Evolutionary conservation across 1,140 invertebrate species (phyloP).

Genomic region (Brachystomella parvula): DNA sequence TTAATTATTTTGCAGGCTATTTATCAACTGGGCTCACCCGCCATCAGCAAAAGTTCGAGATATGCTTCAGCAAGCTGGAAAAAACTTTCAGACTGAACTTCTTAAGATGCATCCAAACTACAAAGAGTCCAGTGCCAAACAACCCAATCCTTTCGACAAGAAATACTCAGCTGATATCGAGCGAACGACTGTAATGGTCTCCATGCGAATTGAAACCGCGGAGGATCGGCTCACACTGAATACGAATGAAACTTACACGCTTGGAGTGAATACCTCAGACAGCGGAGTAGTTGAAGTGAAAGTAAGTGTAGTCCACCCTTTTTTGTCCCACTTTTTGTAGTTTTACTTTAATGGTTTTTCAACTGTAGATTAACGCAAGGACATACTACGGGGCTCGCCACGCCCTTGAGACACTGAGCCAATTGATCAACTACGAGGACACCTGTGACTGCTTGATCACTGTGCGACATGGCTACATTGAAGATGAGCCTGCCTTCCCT

Average conservation of each 20-base stretch:
- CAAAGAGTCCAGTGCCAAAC: slow-evolving; percentile 25
- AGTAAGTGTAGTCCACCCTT: slow-evolving; percentile 38
- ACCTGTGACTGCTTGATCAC: slow-evolving; percentile 36
- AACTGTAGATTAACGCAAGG: slow-evolving; percentile 48
- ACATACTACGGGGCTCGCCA: slow-evolving; percentile 67
- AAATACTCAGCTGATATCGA: slow-evolving; percentile 38
- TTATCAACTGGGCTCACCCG: slow-evolving; percentile 38
- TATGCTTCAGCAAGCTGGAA: slow-evolving; percentile 38
- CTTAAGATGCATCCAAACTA: slow-evolving; percentile 38
- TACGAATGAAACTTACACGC: slow-evolving; percentile 60
- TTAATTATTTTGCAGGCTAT: slow-evolving; percentile 29
- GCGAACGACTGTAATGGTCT: slow-evolving; percentile 38
- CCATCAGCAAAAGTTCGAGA: slow-evolving; percentile 34
- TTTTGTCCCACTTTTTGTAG: slow-evolving; percentile 46
- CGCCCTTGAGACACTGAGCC: slow-evolving; percentile 65
- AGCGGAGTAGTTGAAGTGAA: slow-evolving; percentile 43
- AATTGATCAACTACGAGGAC: slow-evolving; percentile 52
- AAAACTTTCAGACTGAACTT: slow-evolving; percentile 36
- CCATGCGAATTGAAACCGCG: slow-evolving; percentile 36
- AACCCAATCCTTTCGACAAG: slow-evolving; percentile 32
- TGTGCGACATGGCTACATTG: slow-evolving; percentile 35
- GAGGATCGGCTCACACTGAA: slow-evolving; percentile 49
- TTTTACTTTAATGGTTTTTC: slow-evolving; percentile 1
- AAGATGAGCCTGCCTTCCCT: slow-evolving; percentile 61
- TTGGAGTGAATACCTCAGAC: slow-evolving; percentile 46